phyloP scores from a whole-genome alignment of 1,140 invertebrate species.

The Drosophila serrata region DNA sequence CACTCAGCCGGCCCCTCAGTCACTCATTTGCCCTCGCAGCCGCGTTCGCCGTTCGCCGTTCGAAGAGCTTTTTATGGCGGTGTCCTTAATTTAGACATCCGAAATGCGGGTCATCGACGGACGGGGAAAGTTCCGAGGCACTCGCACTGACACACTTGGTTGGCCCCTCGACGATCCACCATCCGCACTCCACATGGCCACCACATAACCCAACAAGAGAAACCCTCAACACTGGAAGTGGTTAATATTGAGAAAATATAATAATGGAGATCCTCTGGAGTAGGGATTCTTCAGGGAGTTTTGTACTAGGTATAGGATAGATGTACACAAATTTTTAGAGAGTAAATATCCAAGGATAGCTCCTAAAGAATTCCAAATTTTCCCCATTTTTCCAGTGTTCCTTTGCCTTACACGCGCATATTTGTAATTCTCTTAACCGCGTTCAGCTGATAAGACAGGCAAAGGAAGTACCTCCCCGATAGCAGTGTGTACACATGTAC shows the following conservation, averaged over 20 bases:
- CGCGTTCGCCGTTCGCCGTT: constrained; percentile 3
- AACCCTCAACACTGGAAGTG: constrained; percentile 9
- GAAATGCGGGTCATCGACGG: constrained; percentile 73
- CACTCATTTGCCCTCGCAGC: constrained; percentile 38
- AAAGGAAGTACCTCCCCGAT: constrained; percentile 61
- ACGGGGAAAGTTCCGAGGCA: constrained; percentile 47
- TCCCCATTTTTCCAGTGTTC: background rate
- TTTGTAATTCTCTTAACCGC: constrained; percentile 43
- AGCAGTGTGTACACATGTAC: constrained; percentile 14
- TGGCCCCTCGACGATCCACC: constrained; percentile 36
- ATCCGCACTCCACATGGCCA: constrained; percentile 28
- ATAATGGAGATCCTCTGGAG: background rate
- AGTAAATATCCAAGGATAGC: background rate
- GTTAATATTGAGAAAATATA: background rate
- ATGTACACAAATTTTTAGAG: too few species aligned
- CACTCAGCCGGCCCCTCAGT: constrained; percentile 29
- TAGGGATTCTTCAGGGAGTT: background rate
- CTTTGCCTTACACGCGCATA: constrained; percentile 13
- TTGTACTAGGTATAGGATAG: too few species aligned
- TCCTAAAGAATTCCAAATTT: background rate
- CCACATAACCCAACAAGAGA: constrained; percentile 2
- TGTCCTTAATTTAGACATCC: constrained; percentile 81
- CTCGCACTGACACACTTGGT: constrained; percentile 44
- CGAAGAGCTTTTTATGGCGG: constrained; percentile 73
- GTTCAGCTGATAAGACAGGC: constrained; percentile 59